Evolutionary conservation across 64 coral and sea anemone genomes (phyloP).

Genomic region (Dendronephthya gigantea): DNA sequence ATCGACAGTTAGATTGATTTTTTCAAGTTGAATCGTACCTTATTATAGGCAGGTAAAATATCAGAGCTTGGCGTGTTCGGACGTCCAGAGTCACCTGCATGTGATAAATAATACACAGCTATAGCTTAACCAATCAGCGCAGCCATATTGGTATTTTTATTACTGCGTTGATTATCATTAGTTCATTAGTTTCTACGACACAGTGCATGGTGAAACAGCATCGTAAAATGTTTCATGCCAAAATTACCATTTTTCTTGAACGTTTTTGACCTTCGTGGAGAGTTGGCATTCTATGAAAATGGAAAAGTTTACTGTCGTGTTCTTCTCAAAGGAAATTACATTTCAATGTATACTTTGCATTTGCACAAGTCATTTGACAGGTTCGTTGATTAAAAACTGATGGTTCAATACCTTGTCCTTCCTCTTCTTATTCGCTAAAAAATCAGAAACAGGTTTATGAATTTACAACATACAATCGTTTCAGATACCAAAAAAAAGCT

Average conservation of each 20-base stretch:
- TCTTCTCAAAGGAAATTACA: no score
- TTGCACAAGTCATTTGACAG: no score
- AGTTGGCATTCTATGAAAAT: background rate
- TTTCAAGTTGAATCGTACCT: background rate
- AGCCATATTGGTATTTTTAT: no score
- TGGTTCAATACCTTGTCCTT: background rate
- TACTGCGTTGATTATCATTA: no score
- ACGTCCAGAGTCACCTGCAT: background rate
- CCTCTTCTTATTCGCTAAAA: background rate
- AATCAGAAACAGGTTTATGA: background rate
- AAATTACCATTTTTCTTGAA: slow-evolving; percentile 9
- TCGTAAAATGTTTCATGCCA: background rate
- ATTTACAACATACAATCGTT: no score
- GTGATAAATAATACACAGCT: background rate
- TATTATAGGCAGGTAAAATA: background rate
- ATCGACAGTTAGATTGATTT: no score
- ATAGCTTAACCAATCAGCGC: no score
- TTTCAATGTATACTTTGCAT: no score
- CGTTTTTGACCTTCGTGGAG: background rate
- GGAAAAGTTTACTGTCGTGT: background rate
- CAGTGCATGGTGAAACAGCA: no score
- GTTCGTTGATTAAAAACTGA: no score
- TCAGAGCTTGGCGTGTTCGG: background rate
- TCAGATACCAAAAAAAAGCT: no score
- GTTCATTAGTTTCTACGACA: no score